Base-by-base conservation (phyloP, 1,140 invertebrate species). In the Caenorhabditis remanei region DNA sequence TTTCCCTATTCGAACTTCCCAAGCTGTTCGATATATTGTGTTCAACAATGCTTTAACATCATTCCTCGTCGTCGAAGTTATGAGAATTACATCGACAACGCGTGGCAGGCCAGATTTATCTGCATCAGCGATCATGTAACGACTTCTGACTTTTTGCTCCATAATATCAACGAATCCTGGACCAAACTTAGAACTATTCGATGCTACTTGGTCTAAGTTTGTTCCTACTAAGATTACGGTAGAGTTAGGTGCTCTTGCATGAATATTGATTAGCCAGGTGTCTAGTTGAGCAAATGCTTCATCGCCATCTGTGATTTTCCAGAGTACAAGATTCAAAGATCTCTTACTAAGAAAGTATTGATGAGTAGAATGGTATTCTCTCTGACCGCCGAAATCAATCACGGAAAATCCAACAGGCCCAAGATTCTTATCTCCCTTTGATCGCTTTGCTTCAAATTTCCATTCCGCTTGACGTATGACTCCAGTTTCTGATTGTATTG, bases 301-400 rank as follows among this genome's bases (percentile, higher is more conserved):
- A 88, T 97, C 95, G 0, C 98, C 97, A 92, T 99, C 97, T 0
- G 95, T 96, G 16, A 99, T 96, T 87, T 95, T 95, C 97, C 98
- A 99, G 0, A 98, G 95, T 5, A 99, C 97, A 16, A 99, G 94
- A 92, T 99, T 99, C 0, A 99, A 93, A 87, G 97, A 98, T 50
- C 98, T 94, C 89, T 97, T 97, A 0, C 97, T 98, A 16, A 99
- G 93, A 93, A 99, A 99, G 93, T 99, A 99, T 91, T 99, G 97
- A 94, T 99, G 98, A 0, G 98, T 99, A 0, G 97, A 96, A 92
- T 99, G 99, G 92, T 97, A 97, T 92, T 98, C 97, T 91, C 95
- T 95, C 90, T 94, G 87, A 84, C 98, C 98, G n/a, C 97, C 97
- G 94, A 99, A 99, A 93, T 99, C 98, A 98, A 98, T 99, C 0